Evolutionary conservation across 2,888 invertebrate genomes (phyloP).

Genomic region (Osmoderma eremita): DNA sequence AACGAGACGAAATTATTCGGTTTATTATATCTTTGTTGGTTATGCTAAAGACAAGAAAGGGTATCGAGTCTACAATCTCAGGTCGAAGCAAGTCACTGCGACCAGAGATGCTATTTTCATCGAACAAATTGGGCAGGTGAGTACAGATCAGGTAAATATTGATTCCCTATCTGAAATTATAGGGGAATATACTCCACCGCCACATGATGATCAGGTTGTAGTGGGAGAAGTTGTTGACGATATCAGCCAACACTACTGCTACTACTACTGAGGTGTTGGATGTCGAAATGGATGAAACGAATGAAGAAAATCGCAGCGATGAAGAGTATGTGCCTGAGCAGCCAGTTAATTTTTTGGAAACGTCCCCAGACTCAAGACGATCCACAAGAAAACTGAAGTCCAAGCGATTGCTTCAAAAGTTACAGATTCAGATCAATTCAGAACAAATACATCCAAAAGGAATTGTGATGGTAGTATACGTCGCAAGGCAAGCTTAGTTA

Average conservation of each 20-base stretch:
- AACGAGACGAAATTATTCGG: not conserved
- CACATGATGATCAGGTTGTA: conserved; percentile 12
- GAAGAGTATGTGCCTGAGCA: not conserved
- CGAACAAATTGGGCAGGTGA: too few species aligned
- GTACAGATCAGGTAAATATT: not conserved
- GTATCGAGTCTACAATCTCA: conserved; percentile 10
- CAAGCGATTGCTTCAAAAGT: too few species aligned
- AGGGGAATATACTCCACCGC: conserved; percentile 1
- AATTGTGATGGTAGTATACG: conserved; percentile 7
- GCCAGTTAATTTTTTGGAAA: not conserved
- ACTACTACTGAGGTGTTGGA: not conserved
- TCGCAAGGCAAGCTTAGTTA: conserved; percentile 50
- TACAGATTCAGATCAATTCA: conserved; percentile 21
- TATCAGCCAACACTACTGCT: not conserved
- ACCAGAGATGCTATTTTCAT: conserved; percentile 11
- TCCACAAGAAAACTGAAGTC: not conserved
- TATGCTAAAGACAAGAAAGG: too few species aligned
- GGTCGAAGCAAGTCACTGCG: not conserved
- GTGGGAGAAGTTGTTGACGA: not conserved
- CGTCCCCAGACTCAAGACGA: not conserved
- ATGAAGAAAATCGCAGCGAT: not conserved
- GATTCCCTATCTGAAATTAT: not conserved
- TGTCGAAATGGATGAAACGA: not conserved
- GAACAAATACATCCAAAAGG: conserved; percentile 43
- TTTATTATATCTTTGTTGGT: too few species aligned